phyloP scores from a whole-genome alignment of 2,888 invertebrate species.

The Ischnus inquisitorius region DNA sequence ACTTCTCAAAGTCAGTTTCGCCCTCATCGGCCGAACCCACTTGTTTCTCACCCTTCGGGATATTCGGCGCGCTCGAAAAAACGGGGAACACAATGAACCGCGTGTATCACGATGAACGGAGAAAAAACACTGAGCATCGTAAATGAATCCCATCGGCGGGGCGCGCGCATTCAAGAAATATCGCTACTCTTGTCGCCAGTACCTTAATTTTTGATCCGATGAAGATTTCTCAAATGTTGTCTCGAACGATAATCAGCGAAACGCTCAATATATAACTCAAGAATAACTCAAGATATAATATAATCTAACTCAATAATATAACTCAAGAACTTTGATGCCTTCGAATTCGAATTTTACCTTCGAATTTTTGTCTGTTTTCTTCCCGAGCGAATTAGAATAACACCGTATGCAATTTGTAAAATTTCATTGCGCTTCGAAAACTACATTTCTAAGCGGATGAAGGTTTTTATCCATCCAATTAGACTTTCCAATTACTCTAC shows the following conservation, averaged over 20 bases:
- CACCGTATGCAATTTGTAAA: too few relatives aligned
- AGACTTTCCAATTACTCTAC: slow-evolving; percentile 24
- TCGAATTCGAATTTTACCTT: too few relatives aligned
- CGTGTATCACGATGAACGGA: not conserved
- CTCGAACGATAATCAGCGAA: too few relatives aligned
- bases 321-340: too few relatives aligned
- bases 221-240: too few relatives aligned
- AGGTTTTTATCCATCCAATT: slow-evolving; percentile 22
- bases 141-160: not conserved
- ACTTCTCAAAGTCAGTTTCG: slow-evolving; percentile 46
- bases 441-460: not conserved
- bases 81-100: slow-evolving; percentile 1
- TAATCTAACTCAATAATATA: too few relatives aligned
- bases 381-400: too few relatives aligned
- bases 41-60: slow-evolving; percentile 7
- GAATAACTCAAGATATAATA: too few relatives aligned
- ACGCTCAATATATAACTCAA: too few relatives aligned
- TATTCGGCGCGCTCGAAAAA: slow-evolving; percentile 4
- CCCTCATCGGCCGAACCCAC: not conserved
- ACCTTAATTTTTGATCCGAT: too few relatives aligned
- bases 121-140: slow-evolving; percentile 7
- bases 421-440: not conserved
- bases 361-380: too few relatives aligned
- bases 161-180: not conserved
- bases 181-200: not conserved